Evolutionary conservation across 1,140 invertebrate species (phyloP).

Genomic region (Tetragonula clypearis): DNA sequence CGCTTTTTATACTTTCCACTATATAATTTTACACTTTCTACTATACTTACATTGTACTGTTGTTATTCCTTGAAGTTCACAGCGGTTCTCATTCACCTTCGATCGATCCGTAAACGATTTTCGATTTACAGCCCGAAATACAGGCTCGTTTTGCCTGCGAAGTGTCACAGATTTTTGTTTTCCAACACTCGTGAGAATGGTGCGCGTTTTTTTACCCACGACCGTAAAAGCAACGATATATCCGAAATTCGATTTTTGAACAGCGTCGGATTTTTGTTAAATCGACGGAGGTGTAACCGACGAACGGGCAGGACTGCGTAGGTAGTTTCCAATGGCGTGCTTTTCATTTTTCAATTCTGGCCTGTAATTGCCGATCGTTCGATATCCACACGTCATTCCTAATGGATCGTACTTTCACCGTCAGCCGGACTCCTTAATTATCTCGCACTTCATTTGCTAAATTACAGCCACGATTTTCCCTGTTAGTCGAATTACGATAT

Average conservation of each 20-base stretch:
- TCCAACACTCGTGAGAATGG: too few relatives aligned
- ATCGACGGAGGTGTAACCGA: background rate
- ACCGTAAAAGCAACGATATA: background rate
- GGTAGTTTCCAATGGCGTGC: slow-evolving; percentile 25
- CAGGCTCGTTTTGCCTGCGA: too few relatives aligned
- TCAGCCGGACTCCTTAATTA: slow-evolving; percentile 16
- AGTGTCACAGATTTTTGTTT: too few relatives aligned
- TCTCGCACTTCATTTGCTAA: slow-evolving; percentile 13
- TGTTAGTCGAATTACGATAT: slow-evolving; percentile 5
- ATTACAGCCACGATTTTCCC: slow-evolving; percentile 11
- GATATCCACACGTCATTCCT: slow-evolving; percentile 13
- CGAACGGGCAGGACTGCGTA: background rate
- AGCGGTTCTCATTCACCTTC: too few relatives aligned
- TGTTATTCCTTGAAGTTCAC: background rate
- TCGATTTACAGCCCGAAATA: too few relatives aligned
- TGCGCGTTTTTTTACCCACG: too few relatives aligned
- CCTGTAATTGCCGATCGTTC: slow-evolving; percentile 18
- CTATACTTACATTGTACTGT: too few relatives aligned
- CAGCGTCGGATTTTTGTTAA: background rate
- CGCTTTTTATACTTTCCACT: background rate
- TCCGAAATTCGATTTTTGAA: background rate
- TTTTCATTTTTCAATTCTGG: slow-evolving; percentile 14
- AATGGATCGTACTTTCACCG: slow-evolving; percentile 35
- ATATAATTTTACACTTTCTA: too few relatives aligned
- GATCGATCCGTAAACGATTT: too few relatives aligned